Base-by-base conservation (phyloP, 2,888 invertebrate species). In the Meiosimyza platycephala region DNA sequence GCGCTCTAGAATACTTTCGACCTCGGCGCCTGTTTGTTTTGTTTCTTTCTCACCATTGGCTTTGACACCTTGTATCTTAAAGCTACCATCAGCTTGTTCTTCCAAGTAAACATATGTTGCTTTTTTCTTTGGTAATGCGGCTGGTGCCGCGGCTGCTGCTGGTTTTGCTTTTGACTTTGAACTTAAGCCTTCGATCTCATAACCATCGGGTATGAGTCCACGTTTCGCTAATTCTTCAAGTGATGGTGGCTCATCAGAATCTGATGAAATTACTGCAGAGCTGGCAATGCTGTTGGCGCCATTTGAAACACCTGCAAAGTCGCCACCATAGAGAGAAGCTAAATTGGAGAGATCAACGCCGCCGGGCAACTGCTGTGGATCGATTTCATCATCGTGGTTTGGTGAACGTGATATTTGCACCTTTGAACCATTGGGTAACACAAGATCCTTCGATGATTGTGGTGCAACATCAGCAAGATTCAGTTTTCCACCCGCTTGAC, bases 51-150 rank as follows among this genome's bases (percentile, higher is more conserved):
- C 89, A 1, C 91, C 89, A 80, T 93, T 94, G 0, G 94, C 94
- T 87, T 93, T 93, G 1, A 95, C 92, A 1, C 94, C 94, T 84
- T 95, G 94, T 0, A 95, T 94, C 86, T 95, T 95, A 78, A 93
- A 93, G 33, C 93, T 93, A 7, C 95, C 95, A 80, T 95, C 95
- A 6, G 93, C 90, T 83, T 95, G 95, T 83, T 95, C 95, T 85
- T 95, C 95, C 13, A 95, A 88, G 60, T 95, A 92, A 0, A 95
- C 95, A 80, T 95, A 95, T 0, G 95, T 95, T 0, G 95, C 94
- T 83, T 95, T 94, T 86, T 95, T 95, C 63, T 90, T 89, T 47
- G 90, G 90, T 0, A 91, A 89, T 0, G 92, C 89, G 55, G 90
- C 85, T 71, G 91, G 91, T 3, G 85, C 82, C 2, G 84, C 74